These are phyloP conservation scores for Gymnoscelis rufifasciata DNA, from an alignment of 2,888 invertebrate species.

Conservation along the genomic window DNA sequence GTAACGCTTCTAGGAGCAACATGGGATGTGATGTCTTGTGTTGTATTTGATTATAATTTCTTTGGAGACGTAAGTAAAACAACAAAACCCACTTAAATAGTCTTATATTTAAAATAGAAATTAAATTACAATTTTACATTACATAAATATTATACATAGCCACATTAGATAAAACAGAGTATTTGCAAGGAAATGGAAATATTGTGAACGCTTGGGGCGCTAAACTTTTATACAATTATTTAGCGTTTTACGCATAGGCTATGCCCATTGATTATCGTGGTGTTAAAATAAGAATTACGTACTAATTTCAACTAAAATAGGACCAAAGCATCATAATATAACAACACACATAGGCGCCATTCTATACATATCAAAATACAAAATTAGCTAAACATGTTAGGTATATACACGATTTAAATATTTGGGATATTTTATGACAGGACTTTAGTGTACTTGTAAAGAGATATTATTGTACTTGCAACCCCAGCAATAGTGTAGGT, in stretches of 20 bases:
- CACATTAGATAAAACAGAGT: conserved; percentile 48
- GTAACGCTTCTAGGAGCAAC: too few species aligned
- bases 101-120: conserved; percentile 63
- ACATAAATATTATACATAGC: conserved; percentile 67
- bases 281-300: not conserved
- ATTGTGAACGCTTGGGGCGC: conserved; percentile 41
- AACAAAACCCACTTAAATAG: conserved; percentile 55
- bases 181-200: conserved; percentile 36
- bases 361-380: too few species aligned
- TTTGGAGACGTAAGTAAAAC: conserved; percentile 45
- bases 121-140: conserved; percentile 67
- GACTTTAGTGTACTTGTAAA: too few species aligned
- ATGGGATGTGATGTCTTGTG: too few species aligned
- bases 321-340: not conserved
- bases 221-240: conserved; percentile 10
- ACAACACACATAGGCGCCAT: too few species aligned
- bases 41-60: too few species aligned
- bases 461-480: not conserved
- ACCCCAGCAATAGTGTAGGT: not conserved
- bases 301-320: not conserved
- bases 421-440: too few species aligned
- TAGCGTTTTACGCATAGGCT: conserved; percentile 1
- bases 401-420: too few species aligned
- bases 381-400: too few species aligned
- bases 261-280: not conserved